Evolutionary conservation across 2,888 invertebrate genomes (phyloP), one percentile per base, ranked within the genome.

Genomic region (Schizaphis graminum): DNA sequence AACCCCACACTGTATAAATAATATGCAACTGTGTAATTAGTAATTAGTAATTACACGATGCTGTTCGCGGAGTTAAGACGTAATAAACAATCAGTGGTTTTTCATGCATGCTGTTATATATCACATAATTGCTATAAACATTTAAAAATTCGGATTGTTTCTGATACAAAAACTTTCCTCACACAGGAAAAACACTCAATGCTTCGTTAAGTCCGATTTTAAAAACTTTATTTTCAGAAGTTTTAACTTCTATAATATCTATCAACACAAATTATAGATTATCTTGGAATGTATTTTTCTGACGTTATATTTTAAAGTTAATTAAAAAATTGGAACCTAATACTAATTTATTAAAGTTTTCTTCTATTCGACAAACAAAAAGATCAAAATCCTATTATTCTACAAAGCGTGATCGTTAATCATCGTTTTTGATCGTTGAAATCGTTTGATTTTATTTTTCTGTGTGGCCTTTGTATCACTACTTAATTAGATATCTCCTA

Each of bases 71-170:
- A 35, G 21, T 77, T 21, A 21, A 77, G 35, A 77, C 21, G 16
- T 21, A 4, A 89, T 89, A 61, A 89, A 88, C 53, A 90, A 61
- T 61, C 28, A 44, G 89, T n/a, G 61, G 24, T 90, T 49, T 56
- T 77, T 35, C 10, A 28, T 35, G 21, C 8, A 35, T 8, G 21
- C 67, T 77, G 35, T 5, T 16, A 77, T 77, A 35, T 21, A 35
- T 2, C 35, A 77, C 16, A 35, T 35, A 77, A 77, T 21, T 77
- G 8, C 35, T 21, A 1, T 21, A 24, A 77, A 35, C 35, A 2
- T 77, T 77, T 8, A 8, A 35, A 77, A 77, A 35, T 35, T n/a
- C 77, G 1, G 3, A 8, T 35, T 21, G 35, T 35, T 77, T 77
- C 35, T 41, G 35, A 21, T 41, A 35, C 8, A 21, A 77, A 77